These are phyloP conservation scores for Nasua narica DNA, from an alignment of 2,797 vertebrate species.

Conservation along the genomic window DNA sequence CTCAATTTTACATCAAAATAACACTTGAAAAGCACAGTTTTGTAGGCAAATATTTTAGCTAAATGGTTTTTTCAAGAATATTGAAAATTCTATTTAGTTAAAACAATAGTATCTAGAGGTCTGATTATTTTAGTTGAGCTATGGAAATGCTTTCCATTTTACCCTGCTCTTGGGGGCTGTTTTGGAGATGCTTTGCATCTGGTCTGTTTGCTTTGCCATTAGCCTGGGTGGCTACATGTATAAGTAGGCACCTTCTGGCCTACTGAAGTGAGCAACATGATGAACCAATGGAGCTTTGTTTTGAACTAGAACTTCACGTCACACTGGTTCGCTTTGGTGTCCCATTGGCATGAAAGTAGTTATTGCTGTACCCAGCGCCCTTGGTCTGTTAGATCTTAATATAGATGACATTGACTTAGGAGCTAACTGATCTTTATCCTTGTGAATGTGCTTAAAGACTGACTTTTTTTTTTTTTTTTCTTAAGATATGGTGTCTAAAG, in stretches of 20 bases:
- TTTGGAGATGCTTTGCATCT: background rate
- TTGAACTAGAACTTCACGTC: background rate
- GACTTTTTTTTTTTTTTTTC: constrained; percentile 55
- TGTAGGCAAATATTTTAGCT: constrained; percentile 58
- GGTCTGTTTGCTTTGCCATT: background rate
- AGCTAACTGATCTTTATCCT: constrained; percentile 30
- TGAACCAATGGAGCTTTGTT: background rate
- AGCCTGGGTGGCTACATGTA: background rate
- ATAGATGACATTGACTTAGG: constrained; percentile 27
- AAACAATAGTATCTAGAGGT: constrained; percentile 31
- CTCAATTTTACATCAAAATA: constrained; percentile 67
- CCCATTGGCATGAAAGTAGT: background rate
- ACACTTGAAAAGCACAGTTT: constrained; percentile 53
- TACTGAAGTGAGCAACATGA: background rate
- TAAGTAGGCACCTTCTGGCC: background rate
- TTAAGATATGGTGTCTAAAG: constrained; percentile 32
- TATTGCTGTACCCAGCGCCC: background rate
- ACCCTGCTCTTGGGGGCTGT: background rate
- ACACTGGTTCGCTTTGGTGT: constrained; percentile 9
- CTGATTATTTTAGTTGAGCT: constrained; percentile 55
- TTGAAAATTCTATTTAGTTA: constrained; percentile 16
- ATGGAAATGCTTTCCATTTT: background rate
- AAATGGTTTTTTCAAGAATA: constrained; percentile 52
- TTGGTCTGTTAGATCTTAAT: constrained; percentile 58
- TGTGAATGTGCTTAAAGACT: background rate